Base-by-base conservation (phyloP, 1,140 invertebrate species). In the Apocrypta bakeri region DNA sequence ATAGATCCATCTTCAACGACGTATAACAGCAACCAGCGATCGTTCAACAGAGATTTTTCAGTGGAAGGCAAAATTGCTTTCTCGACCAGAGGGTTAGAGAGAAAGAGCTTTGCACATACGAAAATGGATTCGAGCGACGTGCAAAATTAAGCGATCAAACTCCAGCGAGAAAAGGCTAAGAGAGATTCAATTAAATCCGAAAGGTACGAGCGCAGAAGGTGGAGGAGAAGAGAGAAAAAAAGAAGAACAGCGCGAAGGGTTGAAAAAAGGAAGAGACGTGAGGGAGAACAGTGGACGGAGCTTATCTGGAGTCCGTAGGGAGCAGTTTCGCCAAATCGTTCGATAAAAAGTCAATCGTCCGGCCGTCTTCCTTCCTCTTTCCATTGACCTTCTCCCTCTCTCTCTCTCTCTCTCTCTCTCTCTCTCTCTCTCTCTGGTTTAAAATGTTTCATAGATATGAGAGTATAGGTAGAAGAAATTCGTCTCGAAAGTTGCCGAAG, bases 271-370 rank as follows among this genome's bases (percentile, higher is more conserved):
- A 17, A 37, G 9, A 37, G 33, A 37, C 3, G 63, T 11, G 63
- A 29, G 25, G 12, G 63, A 25, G 25, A 66, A 56, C 63, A 25
- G 63, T 66, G 24, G 63, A 29, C 85, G 85, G 85, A 85, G 84
- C 86, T 90, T 91, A 91, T 90, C 88, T 77, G 8, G n/a, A 17
- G 74, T 85, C 88, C 88, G 63, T 84, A 78, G 89, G 90, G 88
- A 89, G 88, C 87, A 85, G 85, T 89, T 90, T 87, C 87, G 88
- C 88, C 87, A 87, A 90, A 90, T 88, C 85, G 87, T 84, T 88
- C 88, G 87, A 81, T 81, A 74, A 90, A 90, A 89, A 87, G 82
- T 84, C 87, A 86, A 87, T 89, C 85, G 81, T 31, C 73, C 56
- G 31, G 31, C 56, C 48, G 21, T 24, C 56, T 24, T 63, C 12